A percentile compares a stretch with the other conserved stretches of the same genome.
Evolutionary conservation across 1,140 invertebrate genomes (phyloP).

Genomic region (Asobara japonica): DNA sequence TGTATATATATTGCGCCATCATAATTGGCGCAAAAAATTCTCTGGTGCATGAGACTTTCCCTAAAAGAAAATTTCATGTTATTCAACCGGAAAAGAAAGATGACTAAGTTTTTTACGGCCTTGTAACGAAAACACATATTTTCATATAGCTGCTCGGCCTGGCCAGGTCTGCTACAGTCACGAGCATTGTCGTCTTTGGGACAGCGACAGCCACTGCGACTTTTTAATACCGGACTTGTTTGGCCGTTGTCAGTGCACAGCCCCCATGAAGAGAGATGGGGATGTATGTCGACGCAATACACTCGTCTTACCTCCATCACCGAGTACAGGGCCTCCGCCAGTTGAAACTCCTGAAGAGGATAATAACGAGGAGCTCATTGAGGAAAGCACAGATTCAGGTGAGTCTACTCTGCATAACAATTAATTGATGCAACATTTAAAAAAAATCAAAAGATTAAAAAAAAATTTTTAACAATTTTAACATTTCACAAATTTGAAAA

Average conservation of each 20-base stretch:
- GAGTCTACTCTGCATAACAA: neutral
- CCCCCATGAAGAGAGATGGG: conserved; percentile 73
- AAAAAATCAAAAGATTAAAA: too few species aligned
- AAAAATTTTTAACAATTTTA: too few species aligned
- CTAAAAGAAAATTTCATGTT: too few species aligned
- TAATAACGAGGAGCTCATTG: neutral
- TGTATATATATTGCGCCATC: too few species aligned
- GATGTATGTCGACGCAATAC: conserved; percentile 67
- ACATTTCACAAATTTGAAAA: too few species aligned
- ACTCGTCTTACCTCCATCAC: conserved; percentile 50
- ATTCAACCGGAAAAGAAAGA: too few species aligned
- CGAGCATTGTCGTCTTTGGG: conserved; percentile 85
- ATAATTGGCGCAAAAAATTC: too few species aligned
- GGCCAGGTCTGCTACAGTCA: conserved; percentile 91
- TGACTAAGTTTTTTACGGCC: neutral
- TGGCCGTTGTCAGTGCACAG: conserved; percentile 84
- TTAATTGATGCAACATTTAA: too few species aligned
- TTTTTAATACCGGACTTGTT: conserved; percentile 89
- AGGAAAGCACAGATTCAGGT: neutral
- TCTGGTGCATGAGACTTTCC: too few species aligned
- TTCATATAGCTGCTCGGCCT: conserved; percentile 78
- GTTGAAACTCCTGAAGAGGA: neutral
- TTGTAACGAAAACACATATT: neutral
- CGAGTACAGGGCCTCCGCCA: conserved; percentile 20
- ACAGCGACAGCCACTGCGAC: conserved; percentile 84